Conservation (phyloP, 2,888 invertebrate genomes). For the Shargacucullia verbasci region DNA sequence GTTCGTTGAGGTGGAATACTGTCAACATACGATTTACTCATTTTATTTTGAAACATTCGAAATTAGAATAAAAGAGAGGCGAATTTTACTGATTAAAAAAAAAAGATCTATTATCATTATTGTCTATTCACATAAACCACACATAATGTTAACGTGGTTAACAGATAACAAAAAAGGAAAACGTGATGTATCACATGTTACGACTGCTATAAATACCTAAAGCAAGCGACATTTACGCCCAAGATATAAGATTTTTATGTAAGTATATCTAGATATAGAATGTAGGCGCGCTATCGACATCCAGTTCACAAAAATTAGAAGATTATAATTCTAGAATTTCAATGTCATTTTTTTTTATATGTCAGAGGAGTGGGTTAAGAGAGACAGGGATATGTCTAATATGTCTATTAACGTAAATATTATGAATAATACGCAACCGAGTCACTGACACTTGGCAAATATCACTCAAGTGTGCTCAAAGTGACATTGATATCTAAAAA, state of each 20-base stretch:
- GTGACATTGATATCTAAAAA: conserved; percentile 79
- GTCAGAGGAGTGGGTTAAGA: conserved; percentile 7
- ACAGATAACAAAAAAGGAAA: conserved; percentile 22
- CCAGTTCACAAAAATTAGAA: conserved; percentile 4
- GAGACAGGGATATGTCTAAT: conserved; percentile 23
- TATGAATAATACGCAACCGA: conserved; percentile 56
- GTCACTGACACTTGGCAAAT: conserved; percentile 79
- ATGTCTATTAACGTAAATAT: conserved; percentile 45
- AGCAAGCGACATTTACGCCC: conserved; percentile 17
- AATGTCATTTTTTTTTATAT: conserved; percentile 12
- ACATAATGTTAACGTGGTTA: conserved; percentile 22
- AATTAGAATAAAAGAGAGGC: no score
- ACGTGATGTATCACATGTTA: conserved; percentile 14
- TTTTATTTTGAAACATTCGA: conserved; percentile 2
- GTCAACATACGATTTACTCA: conserved; percentile 6
- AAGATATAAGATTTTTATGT: conserved; percentile 2
- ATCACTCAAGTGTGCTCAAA: conserved; percentile 66
- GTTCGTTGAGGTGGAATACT: conserved; percentile 37
- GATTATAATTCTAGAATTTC: not conserved
- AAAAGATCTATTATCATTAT: conserved; percentile 20
- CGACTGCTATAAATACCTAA: conserved; percentile 7
- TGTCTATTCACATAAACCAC: conserved; percentile 21
- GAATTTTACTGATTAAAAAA: no score
- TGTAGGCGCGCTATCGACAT: conserved; percentile 18
- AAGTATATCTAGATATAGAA: conserved; percentile 6